Evolutionary conservation across 64 coral and sea anemone species (phyloP).

Genomic region (Montipora foliosa): DNA sequence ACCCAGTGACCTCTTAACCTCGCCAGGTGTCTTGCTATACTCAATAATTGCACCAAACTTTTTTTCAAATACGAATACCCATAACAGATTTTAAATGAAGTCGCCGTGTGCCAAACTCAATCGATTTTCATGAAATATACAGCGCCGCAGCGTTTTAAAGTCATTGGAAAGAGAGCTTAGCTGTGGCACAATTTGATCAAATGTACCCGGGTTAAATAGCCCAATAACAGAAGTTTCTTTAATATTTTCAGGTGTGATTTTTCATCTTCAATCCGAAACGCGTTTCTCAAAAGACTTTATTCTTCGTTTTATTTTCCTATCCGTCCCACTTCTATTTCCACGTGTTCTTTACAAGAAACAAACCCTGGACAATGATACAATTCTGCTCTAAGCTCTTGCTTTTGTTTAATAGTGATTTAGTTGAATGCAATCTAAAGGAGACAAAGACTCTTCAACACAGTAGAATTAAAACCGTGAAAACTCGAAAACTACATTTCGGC

Average conservation of each 20-base stretch:
- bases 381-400: slow-evolving; percentile 32
- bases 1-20: slow-evolving; percentile 50
- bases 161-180: neutral
- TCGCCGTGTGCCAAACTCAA: slow-evolving; percentile 57
- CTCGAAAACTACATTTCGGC: neutral
- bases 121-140: slow-evolving; percentile 71
- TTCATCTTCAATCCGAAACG: slow-evolving; percentile 19
- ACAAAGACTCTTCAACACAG: slow-evolving; percentile 47
- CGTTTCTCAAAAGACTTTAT: neutral
- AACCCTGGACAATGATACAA: slow-evolving; percentile 34
- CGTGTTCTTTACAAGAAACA: slow-evolving; percentile 38
- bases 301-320: neutral
- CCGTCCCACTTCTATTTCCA: slow-evolving; percentile 26
- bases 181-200: neutral
- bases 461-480: slow-evolving; percentile 24
- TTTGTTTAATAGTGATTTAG: slow-evolving; percentile 39
- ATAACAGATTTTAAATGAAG: slow-evolving; percentile 75
- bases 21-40: slow-evolving; percentile 68
- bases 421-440: slow-evolving; percentile 52
- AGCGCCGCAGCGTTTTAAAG: slow-evolving; percentile 48
- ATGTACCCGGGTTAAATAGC: neutral
- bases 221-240: slow-evolving; percentile 35
- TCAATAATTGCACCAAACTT: slow-evolving; percentile 52
- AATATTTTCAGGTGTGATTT: neutral
- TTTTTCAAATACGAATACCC: slow-evolving; percentile 46